A percentile compares a stretch with the other conserved stretches of the same genome.
phyloP scores from a whole-genome alignment of 2,888 invertebrate genomes.

The Sisyra terminalis region DNA sequence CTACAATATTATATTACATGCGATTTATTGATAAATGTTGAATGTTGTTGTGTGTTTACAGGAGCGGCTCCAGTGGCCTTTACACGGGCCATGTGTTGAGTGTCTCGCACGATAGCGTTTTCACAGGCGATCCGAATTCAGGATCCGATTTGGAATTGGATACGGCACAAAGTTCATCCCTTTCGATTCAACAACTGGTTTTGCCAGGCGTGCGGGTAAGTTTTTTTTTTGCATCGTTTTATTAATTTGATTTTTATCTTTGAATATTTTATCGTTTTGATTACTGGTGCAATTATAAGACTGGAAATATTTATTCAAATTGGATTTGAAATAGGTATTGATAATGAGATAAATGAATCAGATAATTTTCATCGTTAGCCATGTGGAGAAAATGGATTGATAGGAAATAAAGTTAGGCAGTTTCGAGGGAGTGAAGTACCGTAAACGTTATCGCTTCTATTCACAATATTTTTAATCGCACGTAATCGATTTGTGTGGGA shows the following conservation, averaged over 20 bases:
- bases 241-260: not conserved
- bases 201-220: constrained; percentile 18
- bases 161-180: constrained; percentile 29
- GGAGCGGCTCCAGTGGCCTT: constrained; percentile 26
- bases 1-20: too few relatives aligned
- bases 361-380: too few relatives aligned
- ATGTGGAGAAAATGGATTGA: too few relatives aligned
- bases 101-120: constrained; percentile 83
- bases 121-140: constrained; percentile 57
- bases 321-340: too few relatives aligned
- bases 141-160: constrained; percentile 30
- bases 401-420: too few relatives aligned
- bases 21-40: not conserved
- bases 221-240: not conserved
- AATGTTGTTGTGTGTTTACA: constrained; percentile 14
- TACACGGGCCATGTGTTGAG: constrained; percentile 38
- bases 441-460: too few relatives aligned
- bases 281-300: not conserved
- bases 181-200: constrained; percentile 25
- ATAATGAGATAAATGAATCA: too few relatives aligned
- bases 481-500: too few relatives aligned
- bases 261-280: not conserved
- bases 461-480: too few relatives aligned
- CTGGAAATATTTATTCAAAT: too few relatives aligned
- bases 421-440: too few relatives aligned